Conservation (phyloP, 2,113 vertebrate genomes). For the Thomomys bottae region DNA sequence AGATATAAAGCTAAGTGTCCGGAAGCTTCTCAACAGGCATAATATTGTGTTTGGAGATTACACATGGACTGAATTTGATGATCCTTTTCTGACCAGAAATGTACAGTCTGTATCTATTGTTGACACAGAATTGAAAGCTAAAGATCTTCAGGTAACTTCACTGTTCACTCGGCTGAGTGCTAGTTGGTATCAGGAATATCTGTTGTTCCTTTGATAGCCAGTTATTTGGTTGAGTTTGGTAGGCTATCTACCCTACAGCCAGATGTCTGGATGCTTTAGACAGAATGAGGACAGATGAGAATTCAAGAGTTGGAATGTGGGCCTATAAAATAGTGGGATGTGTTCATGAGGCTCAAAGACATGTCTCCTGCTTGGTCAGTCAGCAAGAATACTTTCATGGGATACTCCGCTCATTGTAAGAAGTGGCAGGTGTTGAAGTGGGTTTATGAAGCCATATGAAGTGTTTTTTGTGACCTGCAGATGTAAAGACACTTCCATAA, state of each 20-base stretch:
- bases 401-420: background rate
- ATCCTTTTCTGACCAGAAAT: conserved; percentile 90
- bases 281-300: background rate
- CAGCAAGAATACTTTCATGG: background rate
- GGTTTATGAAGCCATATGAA: background rate
- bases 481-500: too few relatives aligned
- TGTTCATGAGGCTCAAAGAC: fast-evolving
- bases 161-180: background rate
- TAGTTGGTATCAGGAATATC: fast-evolving
- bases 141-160: conserved; percentile 84
- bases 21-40: conserved; percentile 91
- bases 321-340: fast-evolving
- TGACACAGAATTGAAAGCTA: conserved; percentile 88
- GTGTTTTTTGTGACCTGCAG: too few relatives aligned
- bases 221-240: background rate
- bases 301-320: too few relatives aligned
- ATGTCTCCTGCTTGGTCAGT: background rate
- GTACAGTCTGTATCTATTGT: conserved; percentile 92
- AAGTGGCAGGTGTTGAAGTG: background rate
- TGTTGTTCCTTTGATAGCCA: background rate
- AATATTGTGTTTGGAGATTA: conserved; percentile 92
- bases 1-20: conserved; percentile 88
- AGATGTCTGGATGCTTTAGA: background rate
- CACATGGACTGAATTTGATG: conserved; percentile 96
- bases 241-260: background rate